Evolutionary conservation across 2,888 invertebrate species (phyloP), one percentile per base, ranked within the genome.

Genomic region (Erebia aethiops): DNA sequence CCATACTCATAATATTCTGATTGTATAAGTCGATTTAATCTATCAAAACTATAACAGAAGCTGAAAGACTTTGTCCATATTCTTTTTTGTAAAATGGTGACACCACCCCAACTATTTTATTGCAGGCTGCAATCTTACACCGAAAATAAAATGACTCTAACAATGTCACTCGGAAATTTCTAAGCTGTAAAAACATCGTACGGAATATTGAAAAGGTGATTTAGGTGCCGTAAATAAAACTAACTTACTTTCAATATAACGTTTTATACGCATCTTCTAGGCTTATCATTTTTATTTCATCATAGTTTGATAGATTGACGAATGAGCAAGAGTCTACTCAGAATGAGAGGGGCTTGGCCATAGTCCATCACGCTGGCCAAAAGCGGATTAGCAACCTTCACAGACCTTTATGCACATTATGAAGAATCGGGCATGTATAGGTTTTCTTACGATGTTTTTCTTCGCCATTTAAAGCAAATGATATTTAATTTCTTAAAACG

Each of bases 61-160:
- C 11, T 46, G 14, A 35, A 7, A 4, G 35, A 35, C 8, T 9
- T 8, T 21, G 56, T 66, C 66, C 66, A 21, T 43, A 18, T 2
- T 18, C n/a, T 43, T n/a, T 26, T 35, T 7, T 35, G 9, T 4
- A 10, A 46, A 10, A 18, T 46, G 46, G 67, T 18, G 35, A 49
- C 67, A 46, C n/a, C 16, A 51, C 2, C 46, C 63, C 70, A 75
- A 76, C 76, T 76, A 75, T 76, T 76, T 76, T 76, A 76, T 76
- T 74, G 75, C 74, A 75, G 63, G 61, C 71, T 75, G 86, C 85
- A 83, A 82, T 84, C 82, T 84, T 80, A 82, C 78, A 78, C 79
- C 77, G 79, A 73, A 72, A 76, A 75, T 77, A 76, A 77, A 73
- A 74, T 67, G 72, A 71, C 63, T 71, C 76, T 74, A 77, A 82